Evolutionary conservation across 37 sponge, comb jelly and placozoan genomes (phyloP), one percentile per base, ranked within the genome.

Genomic region (Chondrilla cf. caribensis): DNA sequence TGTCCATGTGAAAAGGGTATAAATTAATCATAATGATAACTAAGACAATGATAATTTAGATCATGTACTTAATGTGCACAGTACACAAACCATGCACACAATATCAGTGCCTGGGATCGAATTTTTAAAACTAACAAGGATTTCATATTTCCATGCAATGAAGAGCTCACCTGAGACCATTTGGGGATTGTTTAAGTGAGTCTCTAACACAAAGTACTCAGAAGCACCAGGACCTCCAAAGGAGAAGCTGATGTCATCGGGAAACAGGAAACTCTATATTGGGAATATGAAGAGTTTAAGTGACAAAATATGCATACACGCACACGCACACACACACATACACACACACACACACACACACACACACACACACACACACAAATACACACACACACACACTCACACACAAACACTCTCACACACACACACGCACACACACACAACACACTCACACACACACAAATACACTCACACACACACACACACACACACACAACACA

Each of bases 331-430:
- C 55, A 51, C 55, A 41, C 78, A 77, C 51, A 47, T 21, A 51
- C 51, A 47, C 78, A 77, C 51, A 47, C 78, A 51, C 51, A 47
- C 55, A 47, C 78, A 41, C 78, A 77, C 51, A 77, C 51, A 51
- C 55, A 77, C 51, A 47, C 51, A 47, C 51, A 47, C 51, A 47
- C 51, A 47, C 51, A 47, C 51, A 47, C 51, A 47, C 51, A 47
- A 6, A 47, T 43, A 77, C 78, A 77, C 79, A 44, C 79, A 44
- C 79, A 79, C 55, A 79, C 55, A 77, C 78, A 51, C 78, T 31
- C 78, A 29, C 78, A 77, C 78, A 77, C 55, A 77, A 51, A 77
- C 51, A 47, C 51, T 14, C 51, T 14, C 51, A 47, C 51, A 47
- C 51, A 47, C 51, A 47, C 51, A 47, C 51, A 47, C 51, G 11